phyloP scores from a whole-genome alignment of 2,797 vertebrate species.

The Esox masquinongy region DNA sequence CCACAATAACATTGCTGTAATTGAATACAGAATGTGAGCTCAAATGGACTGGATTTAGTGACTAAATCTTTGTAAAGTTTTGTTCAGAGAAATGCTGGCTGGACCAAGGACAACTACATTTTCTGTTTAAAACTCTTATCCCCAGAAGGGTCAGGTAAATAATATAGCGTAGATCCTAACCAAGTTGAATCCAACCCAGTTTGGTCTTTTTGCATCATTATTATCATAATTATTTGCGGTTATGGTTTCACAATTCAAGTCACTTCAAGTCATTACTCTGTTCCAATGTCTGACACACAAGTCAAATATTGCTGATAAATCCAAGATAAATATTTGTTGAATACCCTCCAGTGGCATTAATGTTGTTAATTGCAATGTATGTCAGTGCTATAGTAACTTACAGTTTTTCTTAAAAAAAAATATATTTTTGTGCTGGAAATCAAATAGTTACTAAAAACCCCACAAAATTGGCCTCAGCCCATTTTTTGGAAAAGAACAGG shows the following conservation, averaged over 20 bases:
- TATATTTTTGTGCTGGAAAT: neutral
- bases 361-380: neutral
- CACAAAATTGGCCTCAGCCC: conserved; percentile 11
- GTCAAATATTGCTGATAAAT: neutral
- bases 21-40: neutral
- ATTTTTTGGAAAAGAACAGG: conserved; percentile 13
- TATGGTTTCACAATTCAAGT: neutral
- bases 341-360: neutral
- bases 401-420: neutral
- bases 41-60: neutral
- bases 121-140: too few relatives aligned
- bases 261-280: neutral
- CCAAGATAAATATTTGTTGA: neutral
- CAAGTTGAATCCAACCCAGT: too few relatives aligned
- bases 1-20: neutral
- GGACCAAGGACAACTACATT: too few relatives aligned
- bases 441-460: neutral
- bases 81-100: too few relatives aligned
- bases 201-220: too few relatives aligned
- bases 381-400: too few relatives aligned
- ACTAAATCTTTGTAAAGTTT: neutral
- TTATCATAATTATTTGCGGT: too few relatives aligned
- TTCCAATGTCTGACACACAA: neutral
- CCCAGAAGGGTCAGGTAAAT: too few relatives aligned
- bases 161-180: too few relatives aligned